Evolutionary conservation across 2,797 vertebrate genomes (phyloP).

Genomic region (Micropoecilia bifurca): DNA sequence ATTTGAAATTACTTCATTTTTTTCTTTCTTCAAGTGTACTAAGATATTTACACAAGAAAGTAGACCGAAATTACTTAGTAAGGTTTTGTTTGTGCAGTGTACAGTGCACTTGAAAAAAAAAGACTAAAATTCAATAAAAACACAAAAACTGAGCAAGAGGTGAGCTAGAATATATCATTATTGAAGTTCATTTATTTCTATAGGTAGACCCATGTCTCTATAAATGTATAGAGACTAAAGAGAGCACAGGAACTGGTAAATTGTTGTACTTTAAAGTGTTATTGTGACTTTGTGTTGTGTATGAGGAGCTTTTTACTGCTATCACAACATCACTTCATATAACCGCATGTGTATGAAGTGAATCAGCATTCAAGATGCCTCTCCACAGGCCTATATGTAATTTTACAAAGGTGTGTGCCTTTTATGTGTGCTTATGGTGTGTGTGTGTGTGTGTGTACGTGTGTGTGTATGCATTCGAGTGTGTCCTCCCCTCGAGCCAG

Average conservation of each 20-base stretch:
- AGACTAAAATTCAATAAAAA: background rate
- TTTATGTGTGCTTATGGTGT: background rate
- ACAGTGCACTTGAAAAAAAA: too few species aligned
- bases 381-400: constrained; percentile 37
- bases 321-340: constrained; percentile 11
- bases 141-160: background rate
- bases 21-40: too few species aligned
- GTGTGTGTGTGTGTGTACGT: background rate
- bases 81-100: too few species aligned
- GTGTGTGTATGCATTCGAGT: constrained; percentile 9
- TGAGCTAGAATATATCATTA: background rate
- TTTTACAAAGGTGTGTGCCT: constrained; percentile 39
- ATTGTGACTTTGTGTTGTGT: constrained; percentile 33
- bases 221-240: background rate
- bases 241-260: constrained; percentile 11
- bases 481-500: constrained; percentile 51
- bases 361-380: constrained; percentile 36
- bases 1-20: background rate
- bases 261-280: constrained; percentile 23
- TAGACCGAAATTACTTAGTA: too few species aligned
- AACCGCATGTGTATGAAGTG: constrained; percentile 14
- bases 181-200: background rate
- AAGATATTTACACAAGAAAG: too few species aligned
- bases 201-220: background rate
- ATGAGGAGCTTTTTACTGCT: constrained; percentile 23